phyloP scores from a whole-genome alignment of 2,888 invertebrate species.

The Bombylius major region DNA sequence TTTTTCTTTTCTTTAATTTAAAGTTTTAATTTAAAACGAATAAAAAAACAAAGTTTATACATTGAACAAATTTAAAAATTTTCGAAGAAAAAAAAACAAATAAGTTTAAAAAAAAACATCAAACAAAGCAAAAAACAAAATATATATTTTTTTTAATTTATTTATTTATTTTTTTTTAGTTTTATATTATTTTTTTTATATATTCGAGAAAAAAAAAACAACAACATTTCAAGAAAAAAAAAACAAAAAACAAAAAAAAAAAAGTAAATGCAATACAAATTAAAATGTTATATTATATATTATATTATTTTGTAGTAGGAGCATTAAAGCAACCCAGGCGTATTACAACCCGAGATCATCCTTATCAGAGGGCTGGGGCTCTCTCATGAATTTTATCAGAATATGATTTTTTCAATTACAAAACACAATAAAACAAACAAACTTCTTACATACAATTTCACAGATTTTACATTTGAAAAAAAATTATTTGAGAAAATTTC shows the following conservation, averaged over 20 bases:
- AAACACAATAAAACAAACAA: too few relatives aligned
- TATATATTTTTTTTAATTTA: background rate
- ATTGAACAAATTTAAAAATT: too few relatives aligned
- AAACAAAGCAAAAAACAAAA: background rate
- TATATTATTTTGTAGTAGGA: slow-evolving; percentile 29
- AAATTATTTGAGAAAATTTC: too few relatives aligned
- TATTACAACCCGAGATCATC: slow-evolving; percentile 81
- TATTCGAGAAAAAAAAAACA: too few relatives aligned
- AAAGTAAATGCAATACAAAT: too few relatives aligned
- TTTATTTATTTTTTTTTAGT: background rate
- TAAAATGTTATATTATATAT: background rate
- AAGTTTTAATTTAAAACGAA: background rate
- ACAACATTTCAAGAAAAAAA: too few relatives aligned
- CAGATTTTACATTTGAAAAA: too few relatives aligned
- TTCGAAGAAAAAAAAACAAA: background rate
- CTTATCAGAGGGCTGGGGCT: slow-evolving; percentile 93
- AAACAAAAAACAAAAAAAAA: too few relatives aligned
- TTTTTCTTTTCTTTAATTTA: background rate
- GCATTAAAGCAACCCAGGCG: slow-evolving; percentile 60
- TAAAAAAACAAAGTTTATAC: background rate
- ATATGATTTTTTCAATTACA: too few relatives aligned
- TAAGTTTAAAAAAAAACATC: background rate
- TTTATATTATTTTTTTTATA: background rate
- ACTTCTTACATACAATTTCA: too few relatives aligned
- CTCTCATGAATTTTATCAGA: slow-evolving; percentile 40